Evolutionary conservation across 2,888 invertebrate genomes (phyloP).

Genomic region (Parnassius mnemosyne): DNA sequence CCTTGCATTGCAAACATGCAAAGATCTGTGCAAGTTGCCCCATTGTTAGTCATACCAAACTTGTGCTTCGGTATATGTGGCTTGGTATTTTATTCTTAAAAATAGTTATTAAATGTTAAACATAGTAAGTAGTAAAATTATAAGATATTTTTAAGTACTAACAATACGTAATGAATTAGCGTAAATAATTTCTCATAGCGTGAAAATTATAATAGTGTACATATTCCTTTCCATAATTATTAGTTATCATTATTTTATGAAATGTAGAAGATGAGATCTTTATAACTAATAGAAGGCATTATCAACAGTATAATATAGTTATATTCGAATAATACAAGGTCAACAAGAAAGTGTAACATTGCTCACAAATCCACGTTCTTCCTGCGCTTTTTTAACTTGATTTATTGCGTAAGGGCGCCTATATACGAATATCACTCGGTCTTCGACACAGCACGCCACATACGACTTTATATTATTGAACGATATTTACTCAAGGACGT

Average conservation of each 20-base stretch:
- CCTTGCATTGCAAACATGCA: background rate
- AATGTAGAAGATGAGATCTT: background rate
- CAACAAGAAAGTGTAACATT: slow-evolving; percentile 45
- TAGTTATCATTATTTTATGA: too few relatives aligned
- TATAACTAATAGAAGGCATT: slow-evolving; percentile 52
- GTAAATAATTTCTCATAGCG: background rate
- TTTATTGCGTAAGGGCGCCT: too few relatives aligned
- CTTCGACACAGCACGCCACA: too few relatives aligned
- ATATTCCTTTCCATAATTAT: too few relatives aligned
- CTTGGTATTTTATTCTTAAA: background rate
- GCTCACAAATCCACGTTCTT: slow-evolving; percentile 29
- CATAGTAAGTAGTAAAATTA: background rate
- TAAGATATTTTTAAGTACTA: background rate
- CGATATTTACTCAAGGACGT: too few relatives aligned
- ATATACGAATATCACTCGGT: too few relatives aligned
- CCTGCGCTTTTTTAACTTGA: too few relatives aligned
- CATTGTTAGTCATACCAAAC: background rate
- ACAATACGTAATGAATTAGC: background rate
- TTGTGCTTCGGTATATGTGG: background rate
- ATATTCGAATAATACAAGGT: slow-evolving; percentile 57
- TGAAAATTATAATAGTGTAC: too few relatives aligned
- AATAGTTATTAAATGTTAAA: background rate
- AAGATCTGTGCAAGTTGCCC: background rate
- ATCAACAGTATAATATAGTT: slow-evolving; percentile 51
- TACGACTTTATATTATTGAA: too few relatives aligned